Evolutionary conservation across 64 coral and sea anemone species (phyloP).

Genomic region (Montipora efflorescens): DNA sequence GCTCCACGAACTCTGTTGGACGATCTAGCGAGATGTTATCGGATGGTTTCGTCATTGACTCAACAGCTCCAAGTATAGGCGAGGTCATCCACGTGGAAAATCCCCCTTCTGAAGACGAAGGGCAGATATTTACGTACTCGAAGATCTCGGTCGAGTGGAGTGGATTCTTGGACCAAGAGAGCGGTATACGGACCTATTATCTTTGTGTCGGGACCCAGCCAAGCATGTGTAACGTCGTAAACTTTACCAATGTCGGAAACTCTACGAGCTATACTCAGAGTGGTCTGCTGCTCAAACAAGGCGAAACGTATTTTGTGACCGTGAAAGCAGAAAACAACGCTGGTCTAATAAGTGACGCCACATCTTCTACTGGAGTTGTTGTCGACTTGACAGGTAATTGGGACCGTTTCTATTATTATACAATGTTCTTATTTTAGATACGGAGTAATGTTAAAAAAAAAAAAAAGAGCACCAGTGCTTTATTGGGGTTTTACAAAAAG

Average conservation of each 20-base stretch:
- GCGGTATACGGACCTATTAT: slow-evolving; percentile 36
- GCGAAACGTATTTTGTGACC: slow-evolving; percentile 57
- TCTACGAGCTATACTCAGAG: slow-evolving; percentile 31
- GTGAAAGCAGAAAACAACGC: slow-evolving; percentile 44
- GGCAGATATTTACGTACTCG: slow-evolving; percentile 40
- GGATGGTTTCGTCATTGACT: slow-evolving; percentile 82
- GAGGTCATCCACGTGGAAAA: slow-evolving; percentile 32
- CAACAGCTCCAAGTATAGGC: slow-evolving; percentile 67
- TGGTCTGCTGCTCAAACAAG: not conserved
- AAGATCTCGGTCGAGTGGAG: slow-evolving; percentile 63
- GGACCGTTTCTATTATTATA: not conserved
- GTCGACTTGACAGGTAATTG: slow-evolving; percentile 85
- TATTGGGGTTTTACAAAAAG: too few species aligned
- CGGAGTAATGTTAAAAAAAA: too few species aligned
- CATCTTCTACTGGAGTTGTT: slow-evolving; percentile 70
- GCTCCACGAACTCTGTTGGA: slow-evolving; percentile 63
- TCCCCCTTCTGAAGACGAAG: not conserved
- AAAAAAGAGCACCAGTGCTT: too few species aligned
- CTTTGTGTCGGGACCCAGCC: slow-evolving; percentile 83
- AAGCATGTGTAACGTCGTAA: slow-evolving; percentile 59
- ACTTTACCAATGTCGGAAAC: slow-evolving; percentile 38
- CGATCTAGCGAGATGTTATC: slow-evolving; percentile 25
- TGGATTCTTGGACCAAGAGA: slow-evolving; percentile 84
- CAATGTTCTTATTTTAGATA: too few species aligned
- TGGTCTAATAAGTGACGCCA: slow-evolving; percentile 55